Conservation (phyloP, 2,797 vertebrate genomes). For the Oryzias sinensis region DNA sequence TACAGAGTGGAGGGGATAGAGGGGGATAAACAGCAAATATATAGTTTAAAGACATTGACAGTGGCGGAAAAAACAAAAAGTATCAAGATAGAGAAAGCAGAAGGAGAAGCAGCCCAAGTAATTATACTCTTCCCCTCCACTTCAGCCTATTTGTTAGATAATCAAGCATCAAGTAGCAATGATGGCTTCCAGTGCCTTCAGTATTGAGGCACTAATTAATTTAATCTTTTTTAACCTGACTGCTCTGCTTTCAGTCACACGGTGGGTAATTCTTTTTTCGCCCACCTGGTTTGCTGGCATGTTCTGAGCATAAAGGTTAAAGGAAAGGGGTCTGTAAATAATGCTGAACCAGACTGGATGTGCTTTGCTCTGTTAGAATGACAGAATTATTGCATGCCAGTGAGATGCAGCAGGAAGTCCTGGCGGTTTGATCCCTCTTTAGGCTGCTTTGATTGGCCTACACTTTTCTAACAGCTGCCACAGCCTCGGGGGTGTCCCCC, state of each 20-base stretch:
- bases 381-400: too few relatives aligned
- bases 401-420: too few relatives aligned
- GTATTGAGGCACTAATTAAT: conserved; percentile 38
- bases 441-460: too few relatives aligned
- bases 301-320: too few relatives aligned
- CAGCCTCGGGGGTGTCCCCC: too few relatives aligned
- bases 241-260: conserved; percentile 12
- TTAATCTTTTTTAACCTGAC: conserved; percentile 18
- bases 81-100: conserved; percentile 2
- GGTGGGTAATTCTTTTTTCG: too few relatives aligned
- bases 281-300: too few relatives aligned
- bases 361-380: too few relatives aligned
- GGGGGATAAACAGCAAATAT: conserved; percentile 31
- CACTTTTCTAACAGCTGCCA: too few relatives aligned
- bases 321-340: too few relatives aligned
- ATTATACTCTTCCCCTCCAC: conserved; percentile 49
- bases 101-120: conserved; percentile 25
- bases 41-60: conserved; percentile 13
- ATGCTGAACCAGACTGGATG: too few relatives aligned
- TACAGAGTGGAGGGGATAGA: neutral
- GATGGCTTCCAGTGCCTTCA: conserved; percentile 43
- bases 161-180: conserved; percentile 55
- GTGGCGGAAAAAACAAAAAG: neutral
- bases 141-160: conserved; percentile 53
- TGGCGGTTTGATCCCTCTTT: too few relatives aligned